Evolutionary conservation across 2,797 vertebrate genomes (phyloP), one percentile per base, ranked within the genome.

Genomic region (Paguma larvata): DNA sequence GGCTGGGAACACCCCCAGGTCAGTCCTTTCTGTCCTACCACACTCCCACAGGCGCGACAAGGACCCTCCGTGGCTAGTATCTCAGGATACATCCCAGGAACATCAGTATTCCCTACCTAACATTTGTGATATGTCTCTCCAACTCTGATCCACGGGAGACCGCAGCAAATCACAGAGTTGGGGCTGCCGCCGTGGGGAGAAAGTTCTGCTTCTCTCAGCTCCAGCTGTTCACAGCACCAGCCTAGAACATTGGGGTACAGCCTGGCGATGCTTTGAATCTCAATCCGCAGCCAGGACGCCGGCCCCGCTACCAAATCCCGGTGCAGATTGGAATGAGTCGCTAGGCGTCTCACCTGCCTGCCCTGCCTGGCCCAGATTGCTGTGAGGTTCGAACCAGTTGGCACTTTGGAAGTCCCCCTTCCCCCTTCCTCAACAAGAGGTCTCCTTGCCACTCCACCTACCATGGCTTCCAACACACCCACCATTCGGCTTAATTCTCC

Each of bases 61-160:
- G 53, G n/a, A 53, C 46, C 25, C 84, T 13, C 13, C 0, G 4
- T 1, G n/a, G 15, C 67, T 7, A 2, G 15, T 15, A 0, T 12
- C 62, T 23, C 67, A 70, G 38, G 38, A 23, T 78, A 30, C 38
- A 34, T 1, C 18, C 48, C 3, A 0, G 38, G 80, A 11, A n/a
- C 73, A 4, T 70, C 67, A 67, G 56, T 48, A 4, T 32, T 27
- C 25, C 46, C 25, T 5, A 46, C 9, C 2, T 86, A 63, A 44
- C 46, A 0, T 19, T 65, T 14, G 14, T 8, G 15, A 21, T 14
- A 3, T 2, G 6, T 34, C 41, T 18, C 7, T 23, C 65, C 38
- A 3, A 73, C 12, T 9, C 79, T 2, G 2, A 0, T 0, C 44
- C 53, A 11, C 44, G 0, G 0, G 48, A 32, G 79, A n/a, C 73